Conservation (phyloP, 2,888 invertebrate species). For the Mythimna ferrago region DNA sequence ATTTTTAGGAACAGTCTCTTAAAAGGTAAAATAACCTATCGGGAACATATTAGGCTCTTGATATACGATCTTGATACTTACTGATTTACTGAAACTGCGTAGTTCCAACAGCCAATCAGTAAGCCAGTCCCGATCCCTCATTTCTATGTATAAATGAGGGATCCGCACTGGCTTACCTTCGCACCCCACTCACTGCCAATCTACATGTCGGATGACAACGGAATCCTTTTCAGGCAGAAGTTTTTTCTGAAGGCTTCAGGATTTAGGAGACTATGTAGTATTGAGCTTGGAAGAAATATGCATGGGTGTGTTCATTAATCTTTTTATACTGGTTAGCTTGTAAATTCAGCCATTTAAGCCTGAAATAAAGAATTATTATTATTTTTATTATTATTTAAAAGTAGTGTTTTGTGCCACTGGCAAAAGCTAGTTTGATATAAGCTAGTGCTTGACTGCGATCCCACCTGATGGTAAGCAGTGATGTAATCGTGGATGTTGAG, state of each 20-base stretch:
- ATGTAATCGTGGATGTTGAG: no score
- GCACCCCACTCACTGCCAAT: constrained; percentile 47
- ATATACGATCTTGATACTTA: not conserved
- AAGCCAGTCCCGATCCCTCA: no score
- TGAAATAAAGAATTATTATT: no score
- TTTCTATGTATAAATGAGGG: constrained; percentile 39
- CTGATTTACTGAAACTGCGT: constrained; percentile 38
- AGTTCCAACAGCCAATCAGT: no score
- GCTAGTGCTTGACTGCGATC: no score
- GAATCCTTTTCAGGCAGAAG: constrained; percentile 32
- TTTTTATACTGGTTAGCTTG: not conserved
- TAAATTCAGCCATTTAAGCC: no score
- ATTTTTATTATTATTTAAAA: no score
- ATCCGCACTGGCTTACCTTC: constrained; percentile 37
- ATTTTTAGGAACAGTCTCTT: no score
- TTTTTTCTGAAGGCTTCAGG: constrained; percentile 25
- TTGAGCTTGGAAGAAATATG: not conserved
- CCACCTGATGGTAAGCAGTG: no score
- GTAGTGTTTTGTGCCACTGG: no score
- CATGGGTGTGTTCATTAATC: not conserved
- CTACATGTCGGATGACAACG: constrained; percentile 40
- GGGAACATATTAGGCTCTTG: not conserved
- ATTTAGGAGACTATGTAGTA: not conserved
- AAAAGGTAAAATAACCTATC: not conserved
- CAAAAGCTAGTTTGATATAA: no score